These are phyloP conservation scores for Trinorchestia longiramus DNA, from an alignment of 1,140 invertebrate species.

Conservation along the genomic window DNA sequence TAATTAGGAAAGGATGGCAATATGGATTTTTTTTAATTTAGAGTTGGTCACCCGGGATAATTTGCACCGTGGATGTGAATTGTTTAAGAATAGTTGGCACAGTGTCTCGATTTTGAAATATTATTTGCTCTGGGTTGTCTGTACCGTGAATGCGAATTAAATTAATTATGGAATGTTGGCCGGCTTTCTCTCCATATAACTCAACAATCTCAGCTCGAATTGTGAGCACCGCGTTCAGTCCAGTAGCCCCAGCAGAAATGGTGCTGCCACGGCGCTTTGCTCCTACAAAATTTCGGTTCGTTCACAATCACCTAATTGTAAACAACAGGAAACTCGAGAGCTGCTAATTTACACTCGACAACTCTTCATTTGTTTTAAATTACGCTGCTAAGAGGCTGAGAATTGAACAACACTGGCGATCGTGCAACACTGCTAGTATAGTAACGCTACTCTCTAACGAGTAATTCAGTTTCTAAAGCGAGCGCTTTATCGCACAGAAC, in stretches of 20 bases:
- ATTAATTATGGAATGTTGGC: too few species aligned
- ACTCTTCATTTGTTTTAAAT: slow-evolving; percentile 43
- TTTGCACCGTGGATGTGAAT: too few species aligned
- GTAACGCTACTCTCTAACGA: not conserved
- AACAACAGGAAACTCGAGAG: slow-evolving; percentile 9
- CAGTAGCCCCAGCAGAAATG: not conserved
- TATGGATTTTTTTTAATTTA: too few species aligned
- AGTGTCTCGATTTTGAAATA: not conserved
- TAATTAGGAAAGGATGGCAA: too few species aligned
- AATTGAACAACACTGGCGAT: slow-evolving; percentile 9
- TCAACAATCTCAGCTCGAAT: too few species aligned
- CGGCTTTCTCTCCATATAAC: too few species aligned
- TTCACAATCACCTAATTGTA: not conserved
- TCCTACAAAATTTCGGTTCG: not conserved
- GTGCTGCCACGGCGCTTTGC: not conserved
- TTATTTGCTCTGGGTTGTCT: not conserved
- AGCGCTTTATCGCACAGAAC: not conserved
- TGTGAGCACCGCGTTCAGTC: not conserved
- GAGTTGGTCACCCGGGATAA: too few species aligned
- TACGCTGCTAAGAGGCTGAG: not conserved
- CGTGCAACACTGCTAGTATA: not conserved
- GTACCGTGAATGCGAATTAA: not conserved
- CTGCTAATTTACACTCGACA: slow-evolving; percentile 34
- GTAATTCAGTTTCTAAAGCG: not conserved
- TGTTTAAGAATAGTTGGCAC: too few species aligned